Conservation (phyloP, 2,888 invertebrate species). For the Tridacna crocea region DNA sequence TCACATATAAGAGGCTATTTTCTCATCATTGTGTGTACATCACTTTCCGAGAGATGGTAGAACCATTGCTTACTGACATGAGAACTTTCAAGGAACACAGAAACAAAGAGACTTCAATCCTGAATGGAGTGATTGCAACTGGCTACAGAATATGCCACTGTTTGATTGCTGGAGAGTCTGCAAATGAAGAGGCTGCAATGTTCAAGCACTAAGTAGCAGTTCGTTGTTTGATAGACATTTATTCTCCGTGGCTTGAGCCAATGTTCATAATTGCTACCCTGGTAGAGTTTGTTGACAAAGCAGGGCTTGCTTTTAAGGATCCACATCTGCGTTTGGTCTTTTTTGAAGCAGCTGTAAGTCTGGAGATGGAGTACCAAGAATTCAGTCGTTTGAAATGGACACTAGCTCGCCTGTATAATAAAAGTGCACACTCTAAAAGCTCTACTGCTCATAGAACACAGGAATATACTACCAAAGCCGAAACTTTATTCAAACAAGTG, state of each 20-base stretch:
- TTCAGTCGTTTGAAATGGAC: constrained; percentile 8
- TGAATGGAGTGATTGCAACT: constrained; percentile 24
- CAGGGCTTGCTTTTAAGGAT: constrained; percentile 27
- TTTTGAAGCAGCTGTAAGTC: constrained; percentile 27
- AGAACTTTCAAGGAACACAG: constrained; percentile 33
- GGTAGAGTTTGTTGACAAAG: constrained; percentile 30
- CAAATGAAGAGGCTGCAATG: constrained; percentile 4
- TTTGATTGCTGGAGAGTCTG: constrained; percentile 26
- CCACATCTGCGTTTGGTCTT: constrained; percentile 5
- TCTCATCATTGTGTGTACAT: constrained; percentile 29
- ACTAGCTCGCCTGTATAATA: constrained; percentile 35
- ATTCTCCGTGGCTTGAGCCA: constrained; percentile 29
- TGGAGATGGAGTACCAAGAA: constrained; percentile 34
- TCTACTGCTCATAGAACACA: background rate
- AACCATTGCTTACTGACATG: constrained; percentile 44
- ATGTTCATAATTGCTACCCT: constrained; percentile 29
- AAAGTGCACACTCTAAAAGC: constrained; percentile 4
- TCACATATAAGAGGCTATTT: constrained; percentile 30
- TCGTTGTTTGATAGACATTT: constrained; percentile 29
- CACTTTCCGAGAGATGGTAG: constrained; percentile 39
- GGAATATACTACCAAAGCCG: constrained; percentile 4
- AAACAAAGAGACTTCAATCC: constrained; percentile 31
- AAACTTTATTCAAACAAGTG: constrained; percentile 19
- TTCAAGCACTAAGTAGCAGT: constrained; percentile 34
- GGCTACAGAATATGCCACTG: constrained; percentile 36